phyloP scores from a whole-genome alignment of 1,140 invertebrate species.

The Arctopsyche grandis region DNA sequence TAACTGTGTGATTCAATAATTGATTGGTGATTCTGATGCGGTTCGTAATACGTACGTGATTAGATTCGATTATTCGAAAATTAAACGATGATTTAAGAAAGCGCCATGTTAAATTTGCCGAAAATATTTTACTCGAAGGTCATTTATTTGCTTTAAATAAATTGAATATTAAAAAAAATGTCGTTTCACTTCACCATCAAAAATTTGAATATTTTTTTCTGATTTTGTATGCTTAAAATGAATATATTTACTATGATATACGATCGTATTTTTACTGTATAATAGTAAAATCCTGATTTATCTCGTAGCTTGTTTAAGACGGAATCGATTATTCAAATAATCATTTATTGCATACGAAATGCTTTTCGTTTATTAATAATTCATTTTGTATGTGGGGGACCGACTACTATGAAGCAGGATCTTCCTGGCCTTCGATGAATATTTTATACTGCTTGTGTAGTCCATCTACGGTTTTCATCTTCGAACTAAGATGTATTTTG shows the following conservation, averaged over 20 bases:
- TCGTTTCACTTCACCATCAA: too few species aligned
- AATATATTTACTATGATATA: too few species aligned
- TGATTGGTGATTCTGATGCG: constrained; percentile 14
- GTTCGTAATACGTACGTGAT: constrained; percentile 11
- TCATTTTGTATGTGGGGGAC: neutral
- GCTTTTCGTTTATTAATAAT: constrained; percentile 18
- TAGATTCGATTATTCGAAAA: neutral
- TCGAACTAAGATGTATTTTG: neutral
- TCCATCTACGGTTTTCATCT: neutral
- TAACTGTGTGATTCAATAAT: neutral
- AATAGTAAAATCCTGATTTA: constrained; percentile 13
- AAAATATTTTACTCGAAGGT: too few species aligned
- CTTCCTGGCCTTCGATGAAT: constrained; percentile 18
- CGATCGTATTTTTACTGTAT: neutral
- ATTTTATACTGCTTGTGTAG: neutral
- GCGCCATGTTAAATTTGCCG: too few species aligned
- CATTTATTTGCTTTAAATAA: too few species aligned
- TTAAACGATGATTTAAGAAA: neutral
- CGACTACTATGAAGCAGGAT: constrained; percentile 2
- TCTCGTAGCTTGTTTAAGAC: constrained; percentile 3
- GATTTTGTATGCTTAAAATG: too few species aligned
- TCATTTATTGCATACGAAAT: constrained; percentile 13
- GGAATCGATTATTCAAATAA: constrained; percentile 30
- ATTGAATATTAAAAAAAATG: too few species aligned
- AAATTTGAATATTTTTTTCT: too few species aligned